These are phyloP conservation scores for Pachyuromys duprasi DNA, from an alignment of 2,797 vertebrate species.

Conservation along the genomic window DNA sequence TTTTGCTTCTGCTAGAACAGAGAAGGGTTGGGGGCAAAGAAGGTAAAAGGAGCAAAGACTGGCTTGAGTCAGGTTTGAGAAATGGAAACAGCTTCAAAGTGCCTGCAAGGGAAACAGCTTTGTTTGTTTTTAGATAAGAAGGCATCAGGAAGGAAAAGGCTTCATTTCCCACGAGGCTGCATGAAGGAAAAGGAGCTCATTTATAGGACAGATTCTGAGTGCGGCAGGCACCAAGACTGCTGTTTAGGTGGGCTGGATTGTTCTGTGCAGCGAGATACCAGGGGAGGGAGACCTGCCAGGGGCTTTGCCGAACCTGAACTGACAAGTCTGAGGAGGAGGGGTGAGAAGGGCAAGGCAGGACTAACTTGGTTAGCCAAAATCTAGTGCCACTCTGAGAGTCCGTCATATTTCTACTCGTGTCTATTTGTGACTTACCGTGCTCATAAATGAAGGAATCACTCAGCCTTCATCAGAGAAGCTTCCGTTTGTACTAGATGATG, in stretches of 20 bases:
- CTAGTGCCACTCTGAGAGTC: not conserved
- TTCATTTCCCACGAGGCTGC: not conserved
- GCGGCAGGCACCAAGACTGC: not conserved
- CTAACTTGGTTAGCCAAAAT: not conserved
- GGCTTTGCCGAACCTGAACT: not conserved
- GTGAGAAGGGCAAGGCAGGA: not conserved
- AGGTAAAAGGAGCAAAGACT: not conserved
- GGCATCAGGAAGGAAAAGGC: not conserved
- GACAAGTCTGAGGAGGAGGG: not conserved
- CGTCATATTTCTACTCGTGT: not conserved
- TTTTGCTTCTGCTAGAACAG: not conserved
- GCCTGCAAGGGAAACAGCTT: not conserved
- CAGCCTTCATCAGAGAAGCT: not conserved
- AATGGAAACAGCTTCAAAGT: not conserved
- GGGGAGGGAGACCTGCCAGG: not conserved
- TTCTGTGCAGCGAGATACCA: not conserved
- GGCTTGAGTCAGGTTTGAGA: not conserved
- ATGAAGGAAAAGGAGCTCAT: not conserved
- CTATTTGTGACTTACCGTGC: not conserved
- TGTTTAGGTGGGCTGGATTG: not conserved
- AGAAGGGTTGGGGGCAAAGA: not conserved
- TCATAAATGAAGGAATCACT: not conserved
- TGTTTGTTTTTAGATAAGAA: slow-evolving; percentile 35
- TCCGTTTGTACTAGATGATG: not conserved
- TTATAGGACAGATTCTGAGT: not conserved